Evolutionary conservation across 1,140 invertebrate species (phyloP).

Genomic region (Helicoverpa zea): DNA sequence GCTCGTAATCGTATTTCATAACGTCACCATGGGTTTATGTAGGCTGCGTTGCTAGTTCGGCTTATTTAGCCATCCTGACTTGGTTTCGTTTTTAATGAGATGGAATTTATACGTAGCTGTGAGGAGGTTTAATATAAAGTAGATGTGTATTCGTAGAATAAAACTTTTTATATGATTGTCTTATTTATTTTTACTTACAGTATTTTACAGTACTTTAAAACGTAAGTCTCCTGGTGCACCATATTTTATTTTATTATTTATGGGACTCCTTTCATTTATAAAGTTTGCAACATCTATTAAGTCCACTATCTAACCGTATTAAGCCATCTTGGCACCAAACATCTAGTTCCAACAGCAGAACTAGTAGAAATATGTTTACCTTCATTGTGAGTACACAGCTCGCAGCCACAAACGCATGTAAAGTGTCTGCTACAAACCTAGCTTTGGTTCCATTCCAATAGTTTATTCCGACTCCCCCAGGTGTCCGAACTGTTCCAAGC

Average conservation of each 20-base stretch:
- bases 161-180: background rate
- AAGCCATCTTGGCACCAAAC: background rate
- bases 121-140: background rate
- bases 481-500: background rate
- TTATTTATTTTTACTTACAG: background rate
- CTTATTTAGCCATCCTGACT: constrained; percentile 1
- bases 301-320: background rate
- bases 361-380: constrained; percentile 21
- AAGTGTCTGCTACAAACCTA: background rate
- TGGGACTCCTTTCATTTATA: too few species aligned
- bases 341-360: background rate
- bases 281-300: background rate
- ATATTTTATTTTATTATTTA: too few species aligned
- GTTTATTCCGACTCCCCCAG: constrained; percentile 9
- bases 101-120: background rate
- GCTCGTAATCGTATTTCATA: constrained; percentile 47
- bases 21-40: constrained; percentile 34
- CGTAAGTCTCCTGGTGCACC: too few species aligned
- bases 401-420: constrained; percentile 4
- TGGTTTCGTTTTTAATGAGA: constrained; percentile 7
- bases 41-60: background rate
- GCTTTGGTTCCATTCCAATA: background rate
- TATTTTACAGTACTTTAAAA: too few species aligned
- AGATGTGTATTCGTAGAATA: too few species aligned
- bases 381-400: constrained; percentile 11